Evolutionary conservation across 2,888 invertebrate species (phyloP), one percentile per base, ranked within the genome.

Genomic region (Tigriopus californicus): DNA sequence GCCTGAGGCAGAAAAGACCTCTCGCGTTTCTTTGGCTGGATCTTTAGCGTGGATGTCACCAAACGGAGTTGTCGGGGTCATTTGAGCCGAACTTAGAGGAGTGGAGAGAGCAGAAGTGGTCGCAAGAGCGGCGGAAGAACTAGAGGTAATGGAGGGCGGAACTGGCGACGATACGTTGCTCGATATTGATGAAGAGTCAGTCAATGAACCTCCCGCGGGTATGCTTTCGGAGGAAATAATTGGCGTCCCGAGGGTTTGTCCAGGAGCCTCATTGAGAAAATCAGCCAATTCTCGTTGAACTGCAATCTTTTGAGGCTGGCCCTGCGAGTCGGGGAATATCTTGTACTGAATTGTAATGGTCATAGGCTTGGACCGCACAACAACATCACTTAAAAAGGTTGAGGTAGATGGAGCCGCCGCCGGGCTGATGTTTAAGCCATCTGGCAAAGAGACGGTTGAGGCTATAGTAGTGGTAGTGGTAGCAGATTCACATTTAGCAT

Each of bases 311-410:
- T 44, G 41, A 22, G 56, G 56, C 20, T 56, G 22, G 13, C 56
- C 33, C 4, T 56, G 41, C 11, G 41, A 20, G 24, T 56, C 56
- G 2, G 56, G 56, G 44, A 46, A 56, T 42, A 56, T 56, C 44
- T 56, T 56, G 56, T 56, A 56, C 44, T 56, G 56, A 44, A 56
- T 56, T 12, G 56, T 56, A 20, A 56, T 56, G 5, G 56, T 56
- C 56, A 56, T 56, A 18, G 56, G 56, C 1, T 56, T 41, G 25
- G 56, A 46, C 8, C 18, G 56, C 6, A 11, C 12, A 33, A 15
- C 24, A 22, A 10, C 20, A 47, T 47, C 47, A 47, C 20, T 4
- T 5, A 8, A 33, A 33, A 33, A 33, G 4, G 33, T 33, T 33
- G 33, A 33, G 33, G 33, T 33, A 33, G 33, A 33, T 33, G 33